A percentile compares a stretch with the other conserved stretches of the same genome.
Evolutionary conservation across 2,797 vertebrate species (phyloP).

Genomic region (Anas flavirostris): DNA sequence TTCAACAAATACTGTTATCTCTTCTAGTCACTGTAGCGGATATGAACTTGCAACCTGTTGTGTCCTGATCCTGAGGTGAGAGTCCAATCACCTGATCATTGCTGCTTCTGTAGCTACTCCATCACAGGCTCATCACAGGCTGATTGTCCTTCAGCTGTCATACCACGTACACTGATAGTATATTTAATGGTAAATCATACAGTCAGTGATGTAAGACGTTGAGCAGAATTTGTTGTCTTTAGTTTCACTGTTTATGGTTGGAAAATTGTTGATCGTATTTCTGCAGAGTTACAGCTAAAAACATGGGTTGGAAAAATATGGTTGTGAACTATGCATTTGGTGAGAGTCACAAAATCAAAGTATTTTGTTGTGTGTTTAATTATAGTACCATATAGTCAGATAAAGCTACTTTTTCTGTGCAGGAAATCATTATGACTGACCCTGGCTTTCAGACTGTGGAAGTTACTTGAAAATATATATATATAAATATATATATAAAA

Average conservation of each 20-base stretch:
- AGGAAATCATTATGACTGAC: not conserved
- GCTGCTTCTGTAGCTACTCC: not conserved
- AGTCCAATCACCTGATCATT: slow-evolving; percentile 1
- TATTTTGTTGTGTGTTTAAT: slow-evolving; percentile 10
- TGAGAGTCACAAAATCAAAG: slow-evolving; percentile 5
- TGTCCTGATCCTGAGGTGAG: not conserved
- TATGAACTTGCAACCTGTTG: not conserved
- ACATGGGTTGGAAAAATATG: not conserved
- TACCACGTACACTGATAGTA: not conserved
- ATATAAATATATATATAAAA: not conserved
- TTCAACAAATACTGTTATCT: not conserved
- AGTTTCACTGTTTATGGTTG: slow-evolving; percentile 18
- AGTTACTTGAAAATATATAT: slow-evolving; percentile 26
- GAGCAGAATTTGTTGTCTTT: slow-evolving; percentile 6
- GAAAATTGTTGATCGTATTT: slow-evolving; percentile 38
- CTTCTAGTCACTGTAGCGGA: not conserved
- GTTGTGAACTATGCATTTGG: slow-evolving; percentile 13
- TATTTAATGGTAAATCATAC: slow-evolving; percentile 31
- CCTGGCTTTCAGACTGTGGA: slow-evolving; percentile 13
- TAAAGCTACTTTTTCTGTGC: slow-evolving; percentile 4
- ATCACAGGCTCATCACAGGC: not conserved
- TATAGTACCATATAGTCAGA: slow-evolving; percentile 15
- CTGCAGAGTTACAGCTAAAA: slow-evolving; percentile 1
- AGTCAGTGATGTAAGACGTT: not conserved
- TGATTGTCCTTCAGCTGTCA: slow-evolving; percentile 7